phyloP scores from a whole-genome alignment of 2,888 invertebrate species.

The Diarsia rubi region DNA sequence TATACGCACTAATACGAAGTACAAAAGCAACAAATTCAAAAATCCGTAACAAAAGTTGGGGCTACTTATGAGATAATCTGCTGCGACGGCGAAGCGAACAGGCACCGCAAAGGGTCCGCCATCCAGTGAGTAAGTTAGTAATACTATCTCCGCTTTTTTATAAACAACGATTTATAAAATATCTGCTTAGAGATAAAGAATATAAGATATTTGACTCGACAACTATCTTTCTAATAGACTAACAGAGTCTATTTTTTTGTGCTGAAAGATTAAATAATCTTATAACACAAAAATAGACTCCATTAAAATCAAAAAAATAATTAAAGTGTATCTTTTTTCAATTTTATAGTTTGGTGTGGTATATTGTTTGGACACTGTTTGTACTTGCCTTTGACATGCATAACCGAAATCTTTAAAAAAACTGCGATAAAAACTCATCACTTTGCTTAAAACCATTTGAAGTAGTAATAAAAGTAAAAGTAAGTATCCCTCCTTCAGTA shows the following conservation, averaged over 20 bases:
- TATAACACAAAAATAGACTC: too few species aligned
- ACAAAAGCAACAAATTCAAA: conserved; percentile 16
- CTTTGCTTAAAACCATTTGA: conserved; percentile 7
- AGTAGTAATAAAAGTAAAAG: conserved; percentile 32
- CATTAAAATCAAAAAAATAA: too few species aligned
- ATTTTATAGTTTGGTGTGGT: too few species aligned
- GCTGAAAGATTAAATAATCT: too few species aligned
- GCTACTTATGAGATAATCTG: conserved; percentile 45
- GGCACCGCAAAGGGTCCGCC: conserved; percentile 24
- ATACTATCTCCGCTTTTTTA: conserved; percentile 31
- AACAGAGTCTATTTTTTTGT: neutral
- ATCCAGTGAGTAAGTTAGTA: neutral
- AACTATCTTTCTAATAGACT: conserved; percentile 11
- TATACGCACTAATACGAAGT: neutral
- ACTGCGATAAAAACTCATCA: neutral
- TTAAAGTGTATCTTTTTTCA: too few species aligned
- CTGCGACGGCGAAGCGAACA: conserved; percentile 11
- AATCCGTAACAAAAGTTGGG: conserved; percentile 43
- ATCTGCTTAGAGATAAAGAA: neutral
- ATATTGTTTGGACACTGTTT: neutral
- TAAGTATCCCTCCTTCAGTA: conserved; percentile 5
- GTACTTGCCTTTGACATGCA: neutral
- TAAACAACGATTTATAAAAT: conserved; percentile 21
- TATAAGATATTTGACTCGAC: neutral
- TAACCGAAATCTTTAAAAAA: conserved; percentile 2